Conservation (phyloP, 2,113 vertebrate species). For the Miniopterus natalensis region DNA sequence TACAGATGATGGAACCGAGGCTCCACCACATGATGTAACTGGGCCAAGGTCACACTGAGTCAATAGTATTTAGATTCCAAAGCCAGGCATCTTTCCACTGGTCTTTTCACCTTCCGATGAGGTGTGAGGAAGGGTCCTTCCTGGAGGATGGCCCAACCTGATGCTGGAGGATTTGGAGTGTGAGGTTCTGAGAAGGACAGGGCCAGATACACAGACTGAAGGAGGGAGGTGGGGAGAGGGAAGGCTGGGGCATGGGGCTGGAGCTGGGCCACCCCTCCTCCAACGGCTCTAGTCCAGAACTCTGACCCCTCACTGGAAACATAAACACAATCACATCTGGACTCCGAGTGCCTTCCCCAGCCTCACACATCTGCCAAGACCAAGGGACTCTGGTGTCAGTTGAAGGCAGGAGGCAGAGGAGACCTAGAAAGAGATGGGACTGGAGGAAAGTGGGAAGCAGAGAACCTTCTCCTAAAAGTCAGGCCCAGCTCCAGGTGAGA, state of each 20-base stretch:
- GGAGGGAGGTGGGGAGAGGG: neutral
- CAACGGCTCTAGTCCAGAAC: conserved; percentile 61
- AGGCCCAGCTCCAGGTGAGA: neutral
- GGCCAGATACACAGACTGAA: neutral
- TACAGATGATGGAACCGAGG: neutral
- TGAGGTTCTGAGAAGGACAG: neutral
- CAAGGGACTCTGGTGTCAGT: conserved; percentile 65
- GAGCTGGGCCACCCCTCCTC: conserved; percentile 69
- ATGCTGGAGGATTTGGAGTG: neutral
- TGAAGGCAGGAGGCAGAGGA: conserved; percentile 66
- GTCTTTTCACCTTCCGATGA: conserved; percentile 46
- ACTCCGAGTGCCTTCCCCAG: conserved; percentile 69
- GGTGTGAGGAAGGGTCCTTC: neutral
- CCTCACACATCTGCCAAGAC: conserved; percentile 74
- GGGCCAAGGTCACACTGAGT: neutral
- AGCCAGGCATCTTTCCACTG: neutral
- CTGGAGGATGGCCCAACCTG: neutral
- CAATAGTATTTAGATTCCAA: neutral
- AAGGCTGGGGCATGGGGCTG: conserved; percentile 18
- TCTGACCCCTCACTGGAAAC: conserved; percentile 77
- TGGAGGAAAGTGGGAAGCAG: neutral
- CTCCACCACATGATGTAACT: neutral
- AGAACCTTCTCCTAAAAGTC: conserved; percentile 4
- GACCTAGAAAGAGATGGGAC: neutral
- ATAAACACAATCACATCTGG: conserved; percentile 84